Evolutionary conservation across 2,888 invertebrate genomes (phyloP), one percentile per base, ranked within the genome.

Genomic region (Ochropleura leucogaster): DNA sequence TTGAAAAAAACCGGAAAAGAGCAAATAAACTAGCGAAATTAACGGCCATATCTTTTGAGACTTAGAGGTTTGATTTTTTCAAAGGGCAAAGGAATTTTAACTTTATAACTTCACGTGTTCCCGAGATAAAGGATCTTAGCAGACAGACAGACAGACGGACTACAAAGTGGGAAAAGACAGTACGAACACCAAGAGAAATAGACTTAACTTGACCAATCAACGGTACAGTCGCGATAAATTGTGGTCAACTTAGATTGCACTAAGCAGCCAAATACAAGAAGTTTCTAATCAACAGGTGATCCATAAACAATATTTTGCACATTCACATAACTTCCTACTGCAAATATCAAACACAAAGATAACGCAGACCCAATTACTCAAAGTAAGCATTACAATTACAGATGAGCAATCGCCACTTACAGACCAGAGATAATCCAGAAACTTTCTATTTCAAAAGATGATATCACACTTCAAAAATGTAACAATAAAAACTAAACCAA

Each of bases 401-500:
- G 68, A 73, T 80, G 65, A 84, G 18, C 64, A 80, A 80, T 84
- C 74, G 44, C 80, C 68, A 53, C 47, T 79, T 51, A 79, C 9
- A 55, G 18, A 16, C 20, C 57, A 0, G 51, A 46, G 64, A 71
- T 76, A 77, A 77, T 68, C 69, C 60, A 10, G 8, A 72, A 68
- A 88, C 90, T 90, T 90, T 90, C 89, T 82, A 85, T 87, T 88
- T 87, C 80, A 78, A 79, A 30, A 73, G 80, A 86, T 88, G 87
- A 89, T 87, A 88, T 89, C 88, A 88, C 79, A 72, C 55, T 77
- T 79, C 74, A 90, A 88, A 89, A 87, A 90, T 88, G 84, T 76
- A 80, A 85, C 84, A 83, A 87, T 80, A 88, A 91, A 91, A 92
- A 91, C 88, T 89, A 92, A 92, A 93, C 89, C 89, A 92, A 92